Evolutionary conservation across 2,888 invertebrate species (phyloP), one percentile per base, ranked within the genome.

Genomic region (Cabera pusaria): DNA sequence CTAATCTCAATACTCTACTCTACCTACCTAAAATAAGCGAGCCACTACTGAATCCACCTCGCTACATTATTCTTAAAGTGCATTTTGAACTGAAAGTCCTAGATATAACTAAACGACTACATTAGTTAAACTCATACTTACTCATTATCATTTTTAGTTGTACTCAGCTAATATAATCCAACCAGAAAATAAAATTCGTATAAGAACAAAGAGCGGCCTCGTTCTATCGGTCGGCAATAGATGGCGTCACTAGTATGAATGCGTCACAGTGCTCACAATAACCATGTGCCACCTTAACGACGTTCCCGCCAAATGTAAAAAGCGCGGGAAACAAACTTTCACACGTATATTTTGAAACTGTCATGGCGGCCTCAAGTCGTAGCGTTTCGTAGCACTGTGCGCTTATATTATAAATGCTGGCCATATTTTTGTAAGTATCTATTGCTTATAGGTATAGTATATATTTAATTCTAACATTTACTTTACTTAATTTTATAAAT

Each of bases 241-340:
- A 63, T 63, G 70, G 69, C 70, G 66, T 59, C 57, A 44, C 32
- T 49, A 48, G 55, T 59, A 49, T 58, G 63, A 50, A 56, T 60
- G 62, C 65, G 64, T 66, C 67, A 72, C 52, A 26, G 31, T n/a
- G 2, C 14, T 3, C 14, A 2, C 14, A 14, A 3, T 4, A 14
- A 14, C 14, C 14, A 14, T 4, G 4, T 14, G 46, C 44, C 56
- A 14, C 3, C 14, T 2, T 2, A 2, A 4, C 2, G 14, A 14
- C 14, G 48, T 62, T 64, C 64, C 71, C 68, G 64, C 64, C 64
- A 60, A 68, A 68, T 59, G 49, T 44, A 51, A 53, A 49, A 44
- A 45, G 59, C 67, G 67, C 68, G 67, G 64, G 62, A 70, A 61
- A 69, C 49, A 57, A 72, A 69, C 72, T 72, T 72, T n/a, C n/a